Base-by-base conservation (phyloP, 64 coral and sea anemone genomes). In the Porites australiensis region DNA sequence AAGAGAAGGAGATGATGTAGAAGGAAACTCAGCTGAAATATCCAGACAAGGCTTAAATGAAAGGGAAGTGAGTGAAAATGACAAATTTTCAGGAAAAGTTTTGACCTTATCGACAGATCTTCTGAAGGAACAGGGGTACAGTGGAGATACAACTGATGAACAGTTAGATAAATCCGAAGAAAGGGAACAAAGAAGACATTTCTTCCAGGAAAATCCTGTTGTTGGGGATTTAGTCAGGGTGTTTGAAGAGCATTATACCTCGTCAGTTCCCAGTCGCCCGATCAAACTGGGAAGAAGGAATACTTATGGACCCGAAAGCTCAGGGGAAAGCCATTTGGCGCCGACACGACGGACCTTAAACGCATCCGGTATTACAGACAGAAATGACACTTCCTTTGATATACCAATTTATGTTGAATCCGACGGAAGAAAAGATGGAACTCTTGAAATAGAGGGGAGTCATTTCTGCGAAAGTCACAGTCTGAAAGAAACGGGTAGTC, bases 131-230 rank as follows among this genome's bases (percentile, higher is more conserved):
- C 27, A 64, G 13, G 7, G 9, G 0, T 45, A 13, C 12, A 64
- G 23, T 1, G 59, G 53, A 68, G 14, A 21, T 51, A 46, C n/a
- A 43, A 18, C 79, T 18, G 4, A 60, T 64, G 19, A 49, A 48
- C 27, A 37, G 0, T 18, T 18, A 51, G 18, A 50, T 10, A 6
- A n/a, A 19, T 8, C 58, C 4, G 81, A 84, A 50, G 61, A 47
- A 84, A 84, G 3, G 0, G 81, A 84, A 22, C 61, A 84, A 21
- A 84, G 81, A 69, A 84, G 81, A 19, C 44, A 68, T 50, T 67
- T 84, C 64, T 84, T 84, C 44, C 8, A 44, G n/a, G 81, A 84
- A 51, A 84, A 52, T 84, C 81, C 81, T 11, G 45, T 84, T 84
- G 37, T 84, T 19, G 62, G 45, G 11, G 81, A 84, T 64, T 76